A percentile compares a stretch with the other conserved stretches of the same genome.
Conservation (phyloP, 2,888 invertebrate species). For the Salticus scenicus region DNA sequence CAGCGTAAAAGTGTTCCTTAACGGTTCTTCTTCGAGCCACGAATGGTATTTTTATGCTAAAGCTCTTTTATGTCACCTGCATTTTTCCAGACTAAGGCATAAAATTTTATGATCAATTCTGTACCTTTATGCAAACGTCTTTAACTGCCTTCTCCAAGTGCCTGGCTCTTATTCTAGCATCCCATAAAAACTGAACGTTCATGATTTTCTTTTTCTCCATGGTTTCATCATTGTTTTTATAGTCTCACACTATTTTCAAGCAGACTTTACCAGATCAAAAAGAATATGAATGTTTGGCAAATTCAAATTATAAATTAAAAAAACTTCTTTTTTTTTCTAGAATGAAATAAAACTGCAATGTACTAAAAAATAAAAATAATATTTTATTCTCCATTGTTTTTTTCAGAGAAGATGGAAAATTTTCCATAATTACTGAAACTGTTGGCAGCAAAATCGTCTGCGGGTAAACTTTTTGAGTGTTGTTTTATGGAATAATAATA, state of each 20-base stretch:
- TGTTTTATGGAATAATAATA: no score
- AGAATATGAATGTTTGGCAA: background rate
- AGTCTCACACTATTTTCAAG: background rate
- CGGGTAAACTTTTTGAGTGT: no score
- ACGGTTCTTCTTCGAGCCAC: background rate
- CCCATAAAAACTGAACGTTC: background rate
- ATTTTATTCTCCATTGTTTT: no score
- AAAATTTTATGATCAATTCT: conserved; percentile 6
- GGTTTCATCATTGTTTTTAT: background rate
- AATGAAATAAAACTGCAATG: no score
- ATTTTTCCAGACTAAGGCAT: background rate
- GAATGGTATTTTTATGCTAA: conserved; percentile 16
- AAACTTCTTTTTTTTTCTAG: no score
- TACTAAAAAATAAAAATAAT: no score
- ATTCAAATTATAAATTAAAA: no score
- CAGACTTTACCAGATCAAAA: background rate
- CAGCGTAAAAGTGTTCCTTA: background rate
- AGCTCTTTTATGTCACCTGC: background rate
- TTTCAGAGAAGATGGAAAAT: no score
- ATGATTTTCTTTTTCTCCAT: background rate
- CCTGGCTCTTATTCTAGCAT: background rate
- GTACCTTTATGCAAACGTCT: conserved; percentile 6
- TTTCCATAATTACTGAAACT: no score
- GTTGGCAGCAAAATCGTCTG: no score
- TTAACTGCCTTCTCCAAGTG: background rate